Evolutionary conservation across 2,888 invertebrate genomes (phyloP), one percentile per base, ranked within the genome.

Genomic region (Marasmarcha lunaedactyla): DNA sequence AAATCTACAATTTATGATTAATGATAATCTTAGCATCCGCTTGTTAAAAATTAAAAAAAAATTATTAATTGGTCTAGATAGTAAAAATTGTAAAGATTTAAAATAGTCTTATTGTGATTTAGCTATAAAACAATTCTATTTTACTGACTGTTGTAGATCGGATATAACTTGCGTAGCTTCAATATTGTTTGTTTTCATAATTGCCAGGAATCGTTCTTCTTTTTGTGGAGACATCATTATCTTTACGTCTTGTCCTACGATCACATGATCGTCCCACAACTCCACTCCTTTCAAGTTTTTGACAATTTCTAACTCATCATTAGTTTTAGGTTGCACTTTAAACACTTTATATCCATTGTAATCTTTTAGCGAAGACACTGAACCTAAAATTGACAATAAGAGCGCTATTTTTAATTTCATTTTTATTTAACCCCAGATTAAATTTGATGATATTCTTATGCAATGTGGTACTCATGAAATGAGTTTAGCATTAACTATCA

Each of bases 271-370:
- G 41, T 59, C 63, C 84, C 78, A 71, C 55, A 72, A 72, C 64
- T 71, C 52, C 60, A 62, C 46, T 57, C 47, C 39, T 68, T 72
- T 83, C 71, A 27, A 88, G 9, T 68, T 49, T 47, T 71, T 59
- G 5, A 89, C 52, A 12, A 70, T 53, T n/a, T 64, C 55, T 35
- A 88, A 55, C 40, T 89, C 84, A 9, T 69, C 59, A 2, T 63
- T 52, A 12, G 68, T 76, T 42, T 67, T 64, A 0, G 89, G 87
- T 1, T 63, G 59, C 1, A 88, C 63, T 52, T 86, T 77, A 47
- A 84, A 89, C 2, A 90, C 81, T 48, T 84, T 85, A 48, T 87
- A 88, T 13, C 87, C 86, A 41, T 87, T 77, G 50, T 85, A 90
- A 35, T 61, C 64, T 46, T 49, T 60, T 20, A 50, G 51, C 38